These are phyloP conservation scores for Phaethornis superciliosus DNA, from an alignment of 2,113 vertebrate species.

Conservation along the genomic window DNA sequence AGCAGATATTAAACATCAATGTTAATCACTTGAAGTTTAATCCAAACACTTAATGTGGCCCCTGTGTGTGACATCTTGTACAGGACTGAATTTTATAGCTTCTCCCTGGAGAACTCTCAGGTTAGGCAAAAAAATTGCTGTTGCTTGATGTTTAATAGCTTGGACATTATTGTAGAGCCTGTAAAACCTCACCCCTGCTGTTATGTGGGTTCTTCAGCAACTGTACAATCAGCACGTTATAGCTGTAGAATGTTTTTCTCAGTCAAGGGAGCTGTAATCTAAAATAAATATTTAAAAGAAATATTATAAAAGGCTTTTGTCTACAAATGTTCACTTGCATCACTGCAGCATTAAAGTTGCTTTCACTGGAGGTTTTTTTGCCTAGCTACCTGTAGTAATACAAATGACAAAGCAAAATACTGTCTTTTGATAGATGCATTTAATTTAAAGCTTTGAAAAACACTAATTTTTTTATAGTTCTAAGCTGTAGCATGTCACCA, in stretches of 20 bases:
- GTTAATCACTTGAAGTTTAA: slow-evolving; percentile 9
- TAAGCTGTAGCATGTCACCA: not conserved
- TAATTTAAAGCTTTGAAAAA: not conserved
- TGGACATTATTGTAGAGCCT: slow-evolving; percentile 42
- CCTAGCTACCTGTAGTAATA: not conserved
- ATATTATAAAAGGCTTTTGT: not conserved
- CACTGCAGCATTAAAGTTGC: not conserved
- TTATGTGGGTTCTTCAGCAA: slow-evolving; percentile 58
- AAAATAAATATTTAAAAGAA: slow-evolving; percentile 11
- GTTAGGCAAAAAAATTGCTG: slow-evolving; percentile 34
- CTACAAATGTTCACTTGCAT: not conserved
- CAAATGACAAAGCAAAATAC: not conserved
- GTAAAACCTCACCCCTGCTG: slow-evolving; percentile 55
- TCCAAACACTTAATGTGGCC: not conserved
- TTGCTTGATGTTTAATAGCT: slow-evolving; percentile 69
- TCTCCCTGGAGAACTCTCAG: slow-evolving; percentile 32
- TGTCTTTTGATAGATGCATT: not conserved
- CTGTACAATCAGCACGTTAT: not conserved
- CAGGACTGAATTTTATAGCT: slow-evolving; percentile 17
- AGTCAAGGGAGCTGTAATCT: not conserved
- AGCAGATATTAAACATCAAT: not conserved
- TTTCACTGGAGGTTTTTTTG: not conserved
- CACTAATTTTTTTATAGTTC: not conserved
- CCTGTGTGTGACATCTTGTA: slow-evolving; percentile 9
- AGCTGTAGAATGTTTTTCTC: slow-evolving; percentile 35